These are phyloP conservation scores for Cynopterus sphinx DNA, from an alignment of 2,797 vertebrate genomes.

Conservation along the genomic window DNA sequence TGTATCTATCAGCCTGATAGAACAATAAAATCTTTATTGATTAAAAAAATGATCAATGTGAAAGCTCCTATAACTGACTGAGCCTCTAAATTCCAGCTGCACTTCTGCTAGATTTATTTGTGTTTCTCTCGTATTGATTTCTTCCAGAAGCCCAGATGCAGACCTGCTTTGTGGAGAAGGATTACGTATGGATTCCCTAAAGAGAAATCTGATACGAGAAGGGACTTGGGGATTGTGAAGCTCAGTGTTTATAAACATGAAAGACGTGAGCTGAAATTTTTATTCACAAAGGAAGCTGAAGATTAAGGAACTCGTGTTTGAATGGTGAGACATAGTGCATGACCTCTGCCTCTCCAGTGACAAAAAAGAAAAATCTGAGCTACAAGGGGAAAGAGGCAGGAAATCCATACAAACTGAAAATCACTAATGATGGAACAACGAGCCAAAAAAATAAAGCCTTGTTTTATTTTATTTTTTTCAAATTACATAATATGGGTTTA, in stretches of 20 bases:
- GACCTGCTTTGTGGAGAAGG: neutral
- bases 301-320: neutral
- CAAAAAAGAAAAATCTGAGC: neutral
- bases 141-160: neutral
- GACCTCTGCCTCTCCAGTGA: neutral
- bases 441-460: neutral
- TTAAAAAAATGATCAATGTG: constrained; percentile 24
- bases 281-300: constrained; percentile 11
- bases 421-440: neutral
- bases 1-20: neutral
- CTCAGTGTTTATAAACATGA: neutral
- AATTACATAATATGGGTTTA: constrained; percentile 14
- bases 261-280: constrained; percentile 56
- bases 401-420: neutral
- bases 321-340: neutral
- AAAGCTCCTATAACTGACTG: neutral
- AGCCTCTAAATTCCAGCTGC: neutral
- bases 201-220: constrained; percentile 37
- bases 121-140: neutral
- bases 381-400: neutral
- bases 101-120: neutral
- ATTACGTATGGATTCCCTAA: constrained; percentile 27
- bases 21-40: constrained; percentile 1
- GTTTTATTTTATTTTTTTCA: constrained; percentile 19
- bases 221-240: neutral